A percentile compares a stretch with the other conserved stretches of the same genome.
Evolutionary conservation across 2,797 vertebrate species (phyloP).

Genomic region (Scomberomorus guttatus): DNA sequence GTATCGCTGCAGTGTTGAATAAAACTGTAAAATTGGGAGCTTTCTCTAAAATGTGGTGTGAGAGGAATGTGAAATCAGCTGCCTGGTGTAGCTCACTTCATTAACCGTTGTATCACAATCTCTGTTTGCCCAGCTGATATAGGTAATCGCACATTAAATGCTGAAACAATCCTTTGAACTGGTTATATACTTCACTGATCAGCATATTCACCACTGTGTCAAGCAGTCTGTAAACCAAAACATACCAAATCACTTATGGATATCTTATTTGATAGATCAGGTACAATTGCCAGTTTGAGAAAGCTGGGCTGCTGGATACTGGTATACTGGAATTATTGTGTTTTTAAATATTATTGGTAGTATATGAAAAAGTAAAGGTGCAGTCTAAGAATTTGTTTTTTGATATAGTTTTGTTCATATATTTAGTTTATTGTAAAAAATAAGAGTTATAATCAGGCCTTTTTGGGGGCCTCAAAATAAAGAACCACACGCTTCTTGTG

Average conservation of each 20-base stretch:
- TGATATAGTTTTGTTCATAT: not conserved
- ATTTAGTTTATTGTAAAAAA: not conserved
- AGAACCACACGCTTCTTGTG: conserved; percentile 14
- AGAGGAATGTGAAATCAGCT: conserved; percentile 22
- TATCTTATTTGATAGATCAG: too few relatives aligned
- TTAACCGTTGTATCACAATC: conserved; percentile 15
- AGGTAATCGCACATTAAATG: not conserved
- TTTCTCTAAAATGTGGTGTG: not conserved
- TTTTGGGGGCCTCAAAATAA: not conserved
- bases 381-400: not conserved
- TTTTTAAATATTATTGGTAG: not conserved
- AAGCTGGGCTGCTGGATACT: not conserved
- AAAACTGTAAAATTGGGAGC: not conserved
- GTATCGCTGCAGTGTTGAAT: not conserved
- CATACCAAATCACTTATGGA: not conserved
- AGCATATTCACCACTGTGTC: not conserved
- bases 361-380: not conserved
- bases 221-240: not conserved
- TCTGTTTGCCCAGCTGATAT: conserved; percentile 16
- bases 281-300: not conserved
- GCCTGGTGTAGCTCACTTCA: not conserved
- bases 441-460: not conserved
- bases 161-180: not conserved
- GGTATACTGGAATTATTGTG: too few relatives aligned
- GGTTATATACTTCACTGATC: not conserved